Evolutionary conservation across 2,797 vertebrate species (phyloP).

Genomic region (Enteromius mattozi): DNA sequence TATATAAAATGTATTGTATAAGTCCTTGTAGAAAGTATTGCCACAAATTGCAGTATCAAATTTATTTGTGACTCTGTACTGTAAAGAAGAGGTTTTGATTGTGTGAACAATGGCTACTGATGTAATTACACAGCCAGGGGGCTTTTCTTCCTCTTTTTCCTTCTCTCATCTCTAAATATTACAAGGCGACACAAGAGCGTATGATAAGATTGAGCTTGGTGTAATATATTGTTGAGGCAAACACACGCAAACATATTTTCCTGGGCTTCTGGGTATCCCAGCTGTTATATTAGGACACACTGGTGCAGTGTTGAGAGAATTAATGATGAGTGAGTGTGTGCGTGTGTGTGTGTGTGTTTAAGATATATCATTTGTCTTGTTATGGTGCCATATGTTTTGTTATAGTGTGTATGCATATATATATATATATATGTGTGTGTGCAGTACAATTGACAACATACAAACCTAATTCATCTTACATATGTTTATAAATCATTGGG

Average conservation of each 20-base stretch:
- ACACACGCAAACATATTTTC: background rate
- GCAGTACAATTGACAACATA: background rate
- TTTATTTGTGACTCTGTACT: background rate
- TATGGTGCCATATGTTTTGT: background rate
- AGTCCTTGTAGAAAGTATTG: background rate
- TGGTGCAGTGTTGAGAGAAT: slow-evolving; percentile 14
- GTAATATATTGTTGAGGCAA: slow-evolving; percentile 16
- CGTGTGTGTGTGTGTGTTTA: background rate
- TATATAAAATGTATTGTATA: background rate
- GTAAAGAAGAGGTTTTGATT: background rate
- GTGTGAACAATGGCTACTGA: slow-evolving; percentile 20
- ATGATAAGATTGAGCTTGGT: slow-evolving; percentile 12
- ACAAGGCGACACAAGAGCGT: background rate
- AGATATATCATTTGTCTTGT: slow-evolving; percentile 3
- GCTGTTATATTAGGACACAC: background rate
- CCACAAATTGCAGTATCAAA: background rate
- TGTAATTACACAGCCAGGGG: slow-evolving; percentile 1
- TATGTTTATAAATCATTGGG: background rate
- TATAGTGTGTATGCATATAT: background rate
- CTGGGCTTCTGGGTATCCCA: background rate
- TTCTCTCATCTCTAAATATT: slow-evolving; percentile 7
- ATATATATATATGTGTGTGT: background rate
- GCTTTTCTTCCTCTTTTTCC: background rate
- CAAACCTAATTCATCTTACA: background rate
- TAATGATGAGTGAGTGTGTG: background rate